Evolutionary conservation across 1,140 invertebrate genomes (phyloP).

Genomic region (Caenorhabditis tropicalis): DNA sequence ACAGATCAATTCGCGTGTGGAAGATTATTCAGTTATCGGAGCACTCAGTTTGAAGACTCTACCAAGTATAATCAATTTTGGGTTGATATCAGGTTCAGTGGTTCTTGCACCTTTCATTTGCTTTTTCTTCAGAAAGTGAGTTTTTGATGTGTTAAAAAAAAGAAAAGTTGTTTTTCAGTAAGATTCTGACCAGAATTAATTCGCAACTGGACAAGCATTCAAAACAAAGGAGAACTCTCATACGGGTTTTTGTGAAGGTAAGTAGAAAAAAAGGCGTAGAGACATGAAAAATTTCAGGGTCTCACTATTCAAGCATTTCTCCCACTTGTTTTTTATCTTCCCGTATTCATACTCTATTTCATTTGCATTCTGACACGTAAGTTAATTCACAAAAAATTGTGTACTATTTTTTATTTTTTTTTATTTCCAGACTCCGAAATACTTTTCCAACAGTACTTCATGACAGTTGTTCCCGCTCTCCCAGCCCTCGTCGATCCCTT

Average conservation of each 20-base stretch:
- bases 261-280: not conserved
- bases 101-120: not conserved
- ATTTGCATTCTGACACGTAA: not conserved
- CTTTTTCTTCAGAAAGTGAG: not conserved
- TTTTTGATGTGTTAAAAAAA: not conserved
- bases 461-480: not conserved
- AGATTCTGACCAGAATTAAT: not conserved
- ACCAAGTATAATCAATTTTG: not conserved
- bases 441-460: not conserved
- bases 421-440: not conserved
- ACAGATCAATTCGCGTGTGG: not conserved
- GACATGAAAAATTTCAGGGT: not conserved
- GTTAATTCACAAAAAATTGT: too few species aligned
- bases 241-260: not conserved
- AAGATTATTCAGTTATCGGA: not conserved
- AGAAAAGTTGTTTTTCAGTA: not conserved
- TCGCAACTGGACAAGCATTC: not conserved
- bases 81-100: not conserved
- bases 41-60: not conserved
- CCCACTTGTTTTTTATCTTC: not conserved
- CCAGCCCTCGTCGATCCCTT: not conserved
- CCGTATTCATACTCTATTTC: not conserved
- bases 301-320: conserved; percentile 5
- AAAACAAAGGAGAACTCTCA: not conserved
- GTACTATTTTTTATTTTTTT: too few species aligned